Percentiles rank a stretch among this genome's conserved stretches.
phyloP scores from a whole-genome alignment of 1,140 invertebrate genomes.

The Aphaenogaster rudis region DNA sequence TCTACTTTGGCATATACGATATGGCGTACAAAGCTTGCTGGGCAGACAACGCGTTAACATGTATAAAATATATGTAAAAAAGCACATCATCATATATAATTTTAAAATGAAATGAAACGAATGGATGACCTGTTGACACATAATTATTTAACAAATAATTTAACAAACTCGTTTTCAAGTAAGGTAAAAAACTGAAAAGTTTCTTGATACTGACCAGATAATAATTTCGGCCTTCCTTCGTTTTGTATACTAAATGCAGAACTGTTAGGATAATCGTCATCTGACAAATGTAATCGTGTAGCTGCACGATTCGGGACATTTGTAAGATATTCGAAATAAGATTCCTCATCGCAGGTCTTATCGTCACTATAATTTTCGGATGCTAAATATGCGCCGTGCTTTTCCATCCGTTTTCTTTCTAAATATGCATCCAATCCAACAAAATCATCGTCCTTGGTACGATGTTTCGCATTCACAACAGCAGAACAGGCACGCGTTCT shows the following conservation, averaged over 20 bases:
- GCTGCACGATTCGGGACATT: neutral
- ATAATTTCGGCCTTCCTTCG: neutral
- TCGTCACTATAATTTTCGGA: neutral
- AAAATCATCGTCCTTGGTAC: constrained; percentile 42
- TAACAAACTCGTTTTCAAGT: constrained; percentile 7
- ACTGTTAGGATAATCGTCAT: constrained; percentile 11
- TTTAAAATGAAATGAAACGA: constrained; percentile 5
- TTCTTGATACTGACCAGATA: constrained; percentile 20
- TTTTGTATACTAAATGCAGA: neutral
- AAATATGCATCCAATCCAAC: constrained; percentile 47
- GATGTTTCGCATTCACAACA: constrained; percentile 39
- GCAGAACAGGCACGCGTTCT: constrained; percentile 51
- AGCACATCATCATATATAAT: neutral
- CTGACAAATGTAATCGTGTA: constrained; percentile 11
- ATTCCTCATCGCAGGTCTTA: neutral
- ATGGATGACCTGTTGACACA: constrained; percentile 13
- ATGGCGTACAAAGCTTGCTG: neutral
- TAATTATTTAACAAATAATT: constrained; percentile 1
- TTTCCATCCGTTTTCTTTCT: constrained; percentile 50
- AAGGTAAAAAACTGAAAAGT: neutral
- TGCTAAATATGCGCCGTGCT: neutral
- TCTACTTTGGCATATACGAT: neutral
- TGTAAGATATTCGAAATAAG: neutral
- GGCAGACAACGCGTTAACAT: neutral
- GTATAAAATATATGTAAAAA: neutral